Conservation (phyloP, 1,140 invertebrate genomes). For the Drosophila yakuba region DNA sequence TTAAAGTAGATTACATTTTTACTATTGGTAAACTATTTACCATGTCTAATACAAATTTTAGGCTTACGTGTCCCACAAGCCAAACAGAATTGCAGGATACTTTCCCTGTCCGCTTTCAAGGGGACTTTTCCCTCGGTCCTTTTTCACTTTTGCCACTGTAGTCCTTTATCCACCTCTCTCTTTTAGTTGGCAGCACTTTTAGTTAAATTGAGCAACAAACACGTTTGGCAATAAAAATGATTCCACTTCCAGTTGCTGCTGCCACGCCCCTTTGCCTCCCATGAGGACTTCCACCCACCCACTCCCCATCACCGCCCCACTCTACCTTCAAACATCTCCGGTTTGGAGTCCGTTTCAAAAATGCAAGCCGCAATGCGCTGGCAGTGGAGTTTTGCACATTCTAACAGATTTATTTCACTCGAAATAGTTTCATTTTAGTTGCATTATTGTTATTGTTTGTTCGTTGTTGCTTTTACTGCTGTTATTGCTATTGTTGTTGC, state of each 20-base stretch:
- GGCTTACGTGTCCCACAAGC: too few relatives aligned
- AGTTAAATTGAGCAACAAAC: constrained; percentile 83
- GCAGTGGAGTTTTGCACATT: constrained; percentile 77
- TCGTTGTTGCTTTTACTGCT: constrained; percentile 38
- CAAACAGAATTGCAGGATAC: not conserved
- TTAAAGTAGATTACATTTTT: too few relatives aligned
- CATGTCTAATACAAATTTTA: too few relatives aligned
- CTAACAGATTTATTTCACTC: constrained; percentile 83
- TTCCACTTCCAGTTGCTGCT: constrained; percentile 45
- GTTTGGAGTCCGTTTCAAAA: constrained; percentile 38
- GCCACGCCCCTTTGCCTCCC: constrained; percentile 4
- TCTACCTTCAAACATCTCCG: constrained; percentile 1
- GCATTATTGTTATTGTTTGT: constrained; percentile 81
- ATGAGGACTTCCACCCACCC: not conserved
- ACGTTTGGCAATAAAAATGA: constrained; percentile 83
- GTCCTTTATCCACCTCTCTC: not conserved
- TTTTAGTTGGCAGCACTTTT: constrained; percentile 68
- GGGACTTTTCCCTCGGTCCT: constrained; percentile 1
- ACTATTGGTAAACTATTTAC: not conserved
- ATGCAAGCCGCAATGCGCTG: constrained; percentile 77
- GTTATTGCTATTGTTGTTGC: constrained; percentile 42
- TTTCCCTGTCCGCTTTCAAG: not conserved
- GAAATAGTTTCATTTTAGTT: constrained; percentile 82
- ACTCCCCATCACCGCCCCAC: not conserved
- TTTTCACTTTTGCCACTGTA: not conserved